Base-by-base conservation (phyloP, 2,797 vertebrate genomes). In the Buphagus erythrorhynchus region DNA sequence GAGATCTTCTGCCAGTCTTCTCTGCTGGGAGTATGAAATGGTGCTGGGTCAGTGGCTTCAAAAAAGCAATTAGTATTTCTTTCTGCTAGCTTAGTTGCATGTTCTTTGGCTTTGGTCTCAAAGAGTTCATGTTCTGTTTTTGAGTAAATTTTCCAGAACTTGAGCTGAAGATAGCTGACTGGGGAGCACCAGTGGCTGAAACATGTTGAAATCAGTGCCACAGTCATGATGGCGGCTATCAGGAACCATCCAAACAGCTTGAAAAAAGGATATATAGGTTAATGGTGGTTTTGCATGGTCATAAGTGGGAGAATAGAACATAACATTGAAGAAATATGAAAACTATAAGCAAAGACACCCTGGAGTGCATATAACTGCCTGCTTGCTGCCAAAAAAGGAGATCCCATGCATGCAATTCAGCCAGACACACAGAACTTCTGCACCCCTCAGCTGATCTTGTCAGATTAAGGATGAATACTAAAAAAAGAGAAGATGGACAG, bases 221-320 rank as follows among this genome's bases (percentile, higher is more conserved):
- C 2, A 29, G 96, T 9, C 71, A 97, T 69, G 75, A 98, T 58
- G 35, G 1, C 5, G 11, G 96, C 72, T 52, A 99, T 98, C 94
- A 99, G 90, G 66, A 97, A 5, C 98, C 98, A 98, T 9, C 98
- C 99, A 15, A 97, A 14, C n/a, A 99, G 63, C 99, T 99, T 89
- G 68, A 51, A 57, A 94, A 95, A 33, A 63, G 79, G 19, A 88
- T 1, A 55, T 40, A 40, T 42, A 14, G 16, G 43, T 84, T 93
- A 90, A 20, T 2, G 14, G 19, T 33, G 20, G 6, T 12, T 86
- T 79, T 83, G 45, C 46, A 43, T 8, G 11, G 26, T 24, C 51
- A 12, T 16, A 5, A 18, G 22, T 40, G 31, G 4, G 4, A 31
- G 10, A 18, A 43, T 10, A 65, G n/a, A 75, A 35, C 6, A 29